Percentiles rank a stretch among this genome's conserved stretches.
phyloP scores from a whole-genome alignment of 2,888 invertebrate genomes.

The Drosophila leonis region DNA sequence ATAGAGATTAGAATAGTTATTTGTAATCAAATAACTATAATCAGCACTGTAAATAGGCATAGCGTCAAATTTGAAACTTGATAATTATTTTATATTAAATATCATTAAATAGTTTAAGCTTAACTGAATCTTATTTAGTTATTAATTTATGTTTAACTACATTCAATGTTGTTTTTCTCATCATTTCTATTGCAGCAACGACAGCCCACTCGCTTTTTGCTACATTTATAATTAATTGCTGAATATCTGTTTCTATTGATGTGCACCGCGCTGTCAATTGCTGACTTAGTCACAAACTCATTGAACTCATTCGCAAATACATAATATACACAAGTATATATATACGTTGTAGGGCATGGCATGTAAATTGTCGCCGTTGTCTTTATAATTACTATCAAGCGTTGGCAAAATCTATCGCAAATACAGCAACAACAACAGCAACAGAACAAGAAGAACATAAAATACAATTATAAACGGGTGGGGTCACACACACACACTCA shows the following conservation, averaged over 20 bases:
- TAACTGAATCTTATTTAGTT: background rate
- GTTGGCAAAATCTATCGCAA: slow-evolving; percentile 50
- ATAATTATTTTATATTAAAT: background rate
- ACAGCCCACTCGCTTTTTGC: background rate
- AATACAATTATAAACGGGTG: slow-evolving; percentile 68
- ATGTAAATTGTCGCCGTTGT: slow-evolving; percentile 65
- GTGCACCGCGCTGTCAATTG: slow-evolving; percentile 33
- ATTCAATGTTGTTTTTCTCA: background rate
- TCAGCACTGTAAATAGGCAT: background rate
- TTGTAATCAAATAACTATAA: background rate
- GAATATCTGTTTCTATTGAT: slow-evolving; percentile 15
- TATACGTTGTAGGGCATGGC: slow-evolving; percentile 42
- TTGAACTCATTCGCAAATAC: slow-evolving; percentile 37
- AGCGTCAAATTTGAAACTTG: background rate
- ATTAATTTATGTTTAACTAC: background rate
- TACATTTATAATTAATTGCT: slow-evolving; percentile 5
- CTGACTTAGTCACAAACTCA: slow-evolving; percentile 37
- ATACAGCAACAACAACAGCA: slow-evolving; percentile 14
- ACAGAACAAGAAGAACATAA: slow-evolving; percentile 33
- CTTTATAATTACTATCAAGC: slow-evolving; percentile 72
- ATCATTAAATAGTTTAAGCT: background rate
- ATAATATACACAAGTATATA: slow-evolving; percentile 14
- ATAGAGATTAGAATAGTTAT: background rate
- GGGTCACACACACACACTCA: slow-evolving; percentile 55
- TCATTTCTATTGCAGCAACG: background rate